Evolutionary conservation across 2,888 invertebrate species (phyloP).

Genomic region (Chaitophorus viminalis): DNA sequence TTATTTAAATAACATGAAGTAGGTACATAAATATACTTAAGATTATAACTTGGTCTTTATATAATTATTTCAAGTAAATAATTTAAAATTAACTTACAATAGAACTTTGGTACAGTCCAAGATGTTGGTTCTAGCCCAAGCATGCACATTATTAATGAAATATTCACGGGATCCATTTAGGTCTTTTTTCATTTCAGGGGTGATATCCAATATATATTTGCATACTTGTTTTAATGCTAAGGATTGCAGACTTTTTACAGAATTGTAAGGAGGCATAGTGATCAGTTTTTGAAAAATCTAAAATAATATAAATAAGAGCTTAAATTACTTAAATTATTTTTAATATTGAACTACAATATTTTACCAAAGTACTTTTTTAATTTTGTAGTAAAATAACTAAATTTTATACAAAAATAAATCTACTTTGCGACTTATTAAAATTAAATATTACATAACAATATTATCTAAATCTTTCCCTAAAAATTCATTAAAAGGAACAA

Average conservation of each 20-base stretch:
- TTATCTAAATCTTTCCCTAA: too few species aligned
- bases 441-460: neutral
- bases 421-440: neutral
- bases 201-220: slow-evolving; percentile 21
- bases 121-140: slow-evolving; percentile 56
- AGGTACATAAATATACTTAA: too few species aligned
- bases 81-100: slow-evolving; percentile 37
- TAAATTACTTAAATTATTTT: neutral
- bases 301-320: neutral
- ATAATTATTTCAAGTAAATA: neutral
- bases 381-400: neutral
- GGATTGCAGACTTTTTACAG: slow-evolving; percentile 29
- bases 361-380: neutral
- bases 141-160: slow-evolving; percentile 53
- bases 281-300: slow-evolving; percentile 21
- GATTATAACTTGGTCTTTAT: neutral
- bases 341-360: neutral
- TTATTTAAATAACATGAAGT: too few species aligned
- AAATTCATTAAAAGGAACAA: too few species aligned
- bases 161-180: slow-evolving; percentile 24
- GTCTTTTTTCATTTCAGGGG: slow-evolving; percentile 25
- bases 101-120: slow-evolving; percentile 15
- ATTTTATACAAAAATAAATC: neutral
- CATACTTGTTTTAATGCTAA: slow-evolving; percentile 30
- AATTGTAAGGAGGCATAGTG: slow-evolving; percentile 41